A percentile compares a stretch with the other conserved stretches of the same genome.
Evolutionary conservation across 2,797 vertebrate genomes (phyloP).

Genomic region (Leptatherina wallacei): DNA sequence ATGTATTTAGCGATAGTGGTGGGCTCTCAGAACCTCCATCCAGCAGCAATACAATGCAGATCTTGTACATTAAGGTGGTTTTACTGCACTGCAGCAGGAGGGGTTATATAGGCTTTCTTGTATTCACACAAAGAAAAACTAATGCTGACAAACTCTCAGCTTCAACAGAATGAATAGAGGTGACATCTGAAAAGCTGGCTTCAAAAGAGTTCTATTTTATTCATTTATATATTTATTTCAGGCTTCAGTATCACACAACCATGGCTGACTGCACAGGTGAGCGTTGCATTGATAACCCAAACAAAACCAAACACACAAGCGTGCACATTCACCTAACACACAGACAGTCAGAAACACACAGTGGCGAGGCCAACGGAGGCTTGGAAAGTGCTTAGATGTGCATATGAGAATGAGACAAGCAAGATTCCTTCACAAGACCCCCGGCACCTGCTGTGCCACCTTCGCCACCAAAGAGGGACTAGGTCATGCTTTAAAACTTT

Average conservation of each 20-base stretch:
- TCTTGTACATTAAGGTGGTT: conserved; percentile 14
- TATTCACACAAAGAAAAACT: conserved; percentile 45
- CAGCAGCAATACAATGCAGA: conserved; percentile 19
- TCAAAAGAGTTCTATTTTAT: conserved; percentile 49
- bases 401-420: conserved; percentile 69
- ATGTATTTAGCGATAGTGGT: conserved; percentile 18
- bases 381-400: conserved; percentile 74
- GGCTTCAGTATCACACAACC: conserved; percentile 58
- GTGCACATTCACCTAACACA: conserved; percentile 7
- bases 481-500: conserved; percentile 71
- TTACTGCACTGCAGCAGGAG: conserved; percentile 29
- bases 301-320: conserved; percentile 53
- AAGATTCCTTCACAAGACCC: conserved; percentile 67
- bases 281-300: conserved; percentile 57
- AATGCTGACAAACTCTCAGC: conserved; percentile 53
- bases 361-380: conserved; percentile 37
- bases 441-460: conserved; percentile 53
- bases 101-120: conserved; percentile 14
- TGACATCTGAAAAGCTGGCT: conserved; percentile 62
- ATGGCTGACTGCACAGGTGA: conserved; percentile 47
- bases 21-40: conserved; percentile 12
- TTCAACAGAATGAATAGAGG: conserved; percentile 44
- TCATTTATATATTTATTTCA: conserved; percentile 7
- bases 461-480: conserved; percentile 59
- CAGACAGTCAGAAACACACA: conserved; percentile 37